A percentile compares a stretch with the other conserved stretches of the same genome.
Evolutionary conservation across 64 coral and sea anemone genomes (phyloP).

Genomic region (Pocillopora verrucosa): DNA sequence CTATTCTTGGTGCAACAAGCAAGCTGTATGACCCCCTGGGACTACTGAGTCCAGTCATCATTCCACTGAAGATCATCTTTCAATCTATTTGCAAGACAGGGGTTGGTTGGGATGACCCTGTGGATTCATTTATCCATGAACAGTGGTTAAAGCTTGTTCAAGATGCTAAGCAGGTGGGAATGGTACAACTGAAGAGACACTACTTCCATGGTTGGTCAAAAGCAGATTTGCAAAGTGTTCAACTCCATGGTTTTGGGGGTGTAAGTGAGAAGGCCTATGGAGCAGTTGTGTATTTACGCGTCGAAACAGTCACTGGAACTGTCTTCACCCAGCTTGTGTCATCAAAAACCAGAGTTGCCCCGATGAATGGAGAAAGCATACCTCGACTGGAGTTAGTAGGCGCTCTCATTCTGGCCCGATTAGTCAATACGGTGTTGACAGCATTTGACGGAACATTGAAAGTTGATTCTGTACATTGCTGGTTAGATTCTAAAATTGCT

Average conservation of each 20-base stretch:
- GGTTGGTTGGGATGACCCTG: background rate
- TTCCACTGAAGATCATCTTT: constrained; percentile 17
- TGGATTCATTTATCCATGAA: constrained; percentile 13
- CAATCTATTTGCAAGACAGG: background rate
- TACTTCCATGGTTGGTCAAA: too few relatives aligned
- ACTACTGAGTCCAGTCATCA: background rate
- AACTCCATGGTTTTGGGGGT: too few relatives aligned
- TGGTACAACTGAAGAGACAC: too few relatives aligned
- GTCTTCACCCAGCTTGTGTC: constrained; percentile 40
- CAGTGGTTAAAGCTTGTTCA: too few relatives aligned
- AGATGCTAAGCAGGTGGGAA: too few relatives aligned
- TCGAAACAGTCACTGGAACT: too few relatives aligned
- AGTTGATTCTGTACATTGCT: constrained; percentile 33
- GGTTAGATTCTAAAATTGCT: constrained; percentile 54
- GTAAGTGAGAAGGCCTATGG: too few relatives aligned
- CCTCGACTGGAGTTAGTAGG: constrained; percentile 31
- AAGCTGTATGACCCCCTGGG: constrained; percentile 6
- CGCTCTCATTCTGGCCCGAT: constrained; percentile 8
- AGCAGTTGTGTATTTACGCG: too few relatives aligned
- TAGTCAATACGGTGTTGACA: constrained; percentile 27
- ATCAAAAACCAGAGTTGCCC: constrained; percentile 39
- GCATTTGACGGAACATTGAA: constrained; percentile 30
- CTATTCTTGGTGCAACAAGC: constrained; percentile 11
- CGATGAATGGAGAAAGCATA: constrained; percentile 33
- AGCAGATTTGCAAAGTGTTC: too few relatives aligned